These are phyloP conservation scores for Chrysocyon brachyurus DNA, from an alignment of 2,797 vertebrate genomes.

Conservation along the genomic window DNA sequence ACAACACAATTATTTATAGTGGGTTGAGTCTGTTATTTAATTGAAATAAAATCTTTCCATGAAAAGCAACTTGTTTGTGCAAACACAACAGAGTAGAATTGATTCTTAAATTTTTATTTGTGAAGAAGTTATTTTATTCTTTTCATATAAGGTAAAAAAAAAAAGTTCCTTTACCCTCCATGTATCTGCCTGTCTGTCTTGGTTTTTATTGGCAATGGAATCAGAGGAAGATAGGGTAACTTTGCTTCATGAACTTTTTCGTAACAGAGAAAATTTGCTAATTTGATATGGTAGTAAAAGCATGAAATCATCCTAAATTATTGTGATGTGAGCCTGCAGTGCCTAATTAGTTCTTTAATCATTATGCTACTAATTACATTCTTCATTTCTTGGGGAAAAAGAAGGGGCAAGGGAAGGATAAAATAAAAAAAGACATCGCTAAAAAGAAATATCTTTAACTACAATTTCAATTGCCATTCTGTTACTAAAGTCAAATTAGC, in stretches of 20 bases:
- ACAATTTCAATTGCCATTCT: slow-evolving; percentile 76
- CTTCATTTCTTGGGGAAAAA: slow-evolving; percentile 67
- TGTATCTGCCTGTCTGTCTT: neutral
- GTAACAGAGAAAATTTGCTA: slow-evolving; percentile 76
- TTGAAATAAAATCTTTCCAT: slow-evolving; percentile 82
- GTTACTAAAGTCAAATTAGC: slow-evolving; percentile 78
- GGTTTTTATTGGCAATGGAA: slow-evolving; percentile 52
- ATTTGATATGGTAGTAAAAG: slow-evolving; percentile 77
- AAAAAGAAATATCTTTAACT: slow-evolving; percentile 73
- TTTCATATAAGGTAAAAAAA: slow-evolving; percentile 52
- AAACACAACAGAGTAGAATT: slow-evolving; percentile 70
- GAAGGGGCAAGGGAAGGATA: neutral
- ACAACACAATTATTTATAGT: slow-evolving; percentile 83
- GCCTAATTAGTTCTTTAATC: slow-evolving; percentile 86
- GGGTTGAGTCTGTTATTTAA: slow-evolving; percentile 79
- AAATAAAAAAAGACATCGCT: slow-evolving; percentile 50
- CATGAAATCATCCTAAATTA: slow-evolving; percentile 78
- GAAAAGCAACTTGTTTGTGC: slow-evolving; percentile 79
- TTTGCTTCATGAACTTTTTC: slow-evolving; percentile 77
- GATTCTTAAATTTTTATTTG: slow-evolving; percentile 75
- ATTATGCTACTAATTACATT: slow-evolving; percentile 80
- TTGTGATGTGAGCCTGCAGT: slow-evolving; percentile 61
- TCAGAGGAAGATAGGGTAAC: slow-evolving; percentile 52
- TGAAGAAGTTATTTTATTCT: slow-evolving; percentile 66
- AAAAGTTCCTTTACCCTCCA: slow-evolving; percentile 65